phyloP scores from a whole-genome alignment of 2,113 vertebrate species.

The Forbesichthys papilliferus region DNA sequence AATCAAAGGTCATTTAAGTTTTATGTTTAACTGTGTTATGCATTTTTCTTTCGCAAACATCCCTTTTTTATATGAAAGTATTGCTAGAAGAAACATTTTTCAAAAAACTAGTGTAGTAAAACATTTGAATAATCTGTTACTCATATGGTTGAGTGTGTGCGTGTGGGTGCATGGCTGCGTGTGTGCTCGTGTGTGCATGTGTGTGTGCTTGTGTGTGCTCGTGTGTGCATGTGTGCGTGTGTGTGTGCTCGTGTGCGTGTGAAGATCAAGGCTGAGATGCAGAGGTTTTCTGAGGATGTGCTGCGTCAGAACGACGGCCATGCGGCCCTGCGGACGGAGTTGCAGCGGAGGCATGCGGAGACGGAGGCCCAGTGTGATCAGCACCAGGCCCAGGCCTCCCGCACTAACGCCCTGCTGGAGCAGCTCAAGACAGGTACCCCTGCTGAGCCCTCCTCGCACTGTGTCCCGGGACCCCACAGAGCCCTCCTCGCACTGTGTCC shows the following conservation, averaged over 20 bases:
- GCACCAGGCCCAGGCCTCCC: constrained; percentile 53
- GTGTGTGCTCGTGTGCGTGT: background rate
- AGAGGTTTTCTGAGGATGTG: constrained; percentile 52
- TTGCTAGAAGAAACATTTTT: no score
- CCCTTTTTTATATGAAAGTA: no score
- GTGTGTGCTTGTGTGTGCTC: background rate
- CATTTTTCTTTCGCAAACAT: no score
- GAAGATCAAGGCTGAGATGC: constrained; percentile 73
- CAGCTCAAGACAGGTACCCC: constrained; percentile 69
- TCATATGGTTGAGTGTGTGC: no score
- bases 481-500: background rate
- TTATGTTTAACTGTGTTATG: no score
- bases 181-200: background rate
- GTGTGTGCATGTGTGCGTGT: background rate
- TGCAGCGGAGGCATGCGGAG: constrained; percentile 55
- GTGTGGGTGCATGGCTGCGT: background rate
- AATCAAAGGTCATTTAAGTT: no score
- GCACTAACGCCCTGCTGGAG: constrained; percentile 66
- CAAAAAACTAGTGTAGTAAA: no score
- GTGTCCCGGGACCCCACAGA: no score
- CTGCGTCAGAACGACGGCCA: constrained; percentile 57
- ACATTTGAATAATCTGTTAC: no score
- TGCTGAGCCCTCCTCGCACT: background rate
- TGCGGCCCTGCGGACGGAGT: constrained; percentile 42
- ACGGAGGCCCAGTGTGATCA: constrained; percentile 47